Base-by-base conservation (phyloP, 2,113 vertebrate species). In the Thalassoma bifasciatum region DNA sequence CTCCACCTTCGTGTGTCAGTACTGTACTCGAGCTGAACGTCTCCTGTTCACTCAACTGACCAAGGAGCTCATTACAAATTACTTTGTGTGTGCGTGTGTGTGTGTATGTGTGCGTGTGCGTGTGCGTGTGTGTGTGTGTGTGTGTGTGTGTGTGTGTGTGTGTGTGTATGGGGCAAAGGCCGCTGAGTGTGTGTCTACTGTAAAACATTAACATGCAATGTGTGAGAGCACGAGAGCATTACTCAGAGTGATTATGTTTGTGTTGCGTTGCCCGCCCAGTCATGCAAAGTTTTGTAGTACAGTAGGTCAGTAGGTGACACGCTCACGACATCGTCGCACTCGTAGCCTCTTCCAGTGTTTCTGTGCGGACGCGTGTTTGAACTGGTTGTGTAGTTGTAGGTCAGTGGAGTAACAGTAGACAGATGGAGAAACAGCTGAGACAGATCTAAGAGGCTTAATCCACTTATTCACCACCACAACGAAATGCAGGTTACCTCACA, bases 381-480 rank as follows among this genome's bases (percentile, higher is more conserved):
- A 21, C 13, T 61, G 38, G 38, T 37, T n/a, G 65, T 59, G 42
- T 62, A 74, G 60, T 72, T 70, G 47, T 57, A 77, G 66, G 21
- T 75, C 73, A 66, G 16, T 82, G 59, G 26, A 72, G 72, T 84
- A 79, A 73, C 74, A 8, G 67, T 67, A 76, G 85, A 87, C 91
- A 92, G 91, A 92, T 90, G 90, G 89, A 72, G 83, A 77, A 81
- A 86, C 85, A 72, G 58, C 82, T 77, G 75, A 88, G 87, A 77
- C 90, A 90, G 89, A 92, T 90, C 90, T 86, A 81, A 83, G 74
- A 84, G 51, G 86, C 88, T 84, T 92, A 92, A 93, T 92, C 91
- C 78, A 76, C 69, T 91, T 92, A 92, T 86, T 88, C 77, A 75
- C 66, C 64, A 69, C 86, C 72, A 72, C 42, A 12, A 57, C 82